Evolutionary conservation across 1,140 invertebrate species (phyloP).

Genomic region (Drosophila micromelanica): DNA sequence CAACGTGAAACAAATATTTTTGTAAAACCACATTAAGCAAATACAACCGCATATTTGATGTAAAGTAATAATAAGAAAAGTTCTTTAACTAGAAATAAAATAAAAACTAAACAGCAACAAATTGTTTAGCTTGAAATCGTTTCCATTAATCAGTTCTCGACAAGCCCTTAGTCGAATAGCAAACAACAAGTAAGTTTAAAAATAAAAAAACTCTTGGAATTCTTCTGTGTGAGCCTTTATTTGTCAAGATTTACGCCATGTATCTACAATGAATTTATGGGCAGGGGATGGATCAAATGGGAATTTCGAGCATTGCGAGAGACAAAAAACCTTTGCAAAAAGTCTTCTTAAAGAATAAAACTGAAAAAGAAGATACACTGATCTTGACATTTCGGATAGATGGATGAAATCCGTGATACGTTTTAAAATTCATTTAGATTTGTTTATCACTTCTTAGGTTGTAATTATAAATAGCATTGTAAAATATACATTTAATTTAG

Average conservation of each 20-base stretch:
- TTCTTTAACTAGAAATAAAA: not conserved
- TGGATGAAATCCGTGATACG: no score
- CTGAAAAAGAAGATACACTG: not conserved
- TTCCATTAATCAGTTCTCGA: not conserved
- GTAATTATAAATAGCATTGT: no score
- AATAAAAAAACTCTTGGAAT: slow-evolving; percentile 2
- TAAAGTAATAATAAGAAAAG: not conserved
- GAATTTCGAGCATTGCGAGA: not conserved
- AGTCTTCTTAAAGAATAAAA: not conserved
- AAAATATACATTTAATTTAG: not conserved
- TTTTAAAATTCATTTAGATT: not conserved
- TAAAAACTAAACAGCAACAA: not conserved
- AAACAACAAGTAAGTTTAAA: slow-evolving; percentile 1
- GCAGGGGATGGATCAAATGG: not conserved
- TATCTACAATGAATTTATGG: not conserved
- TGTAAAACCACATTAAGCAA: no score
- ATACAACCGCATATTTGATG: no score
- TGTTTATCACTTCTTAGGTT: no score
- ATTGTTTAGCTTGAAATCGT: not conserved
- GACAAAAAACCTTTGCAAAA: not conserved
- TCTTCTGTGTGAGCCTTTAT: not conserved
- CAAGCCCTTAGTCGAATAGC: not conserved
- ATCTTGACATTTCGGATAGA: not conserved
- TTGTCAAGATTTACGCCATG: not conserved
- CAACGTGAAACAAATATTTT: no score